A percentile compares a stretch with the other conserved stretches of the same genome.
Evolutionary conservation across 1,140 invertebrate genomes (phyloP).

Genomic region (Drosophila melanogaster): Release_6_plus_ISO1_MT NT_033779.5:5487001-5487500

Average conservation of each 20-base stretch:
- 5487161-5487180: neutral
- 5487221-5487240: too few species aligned
- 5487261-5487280: constrained; percentile 7
- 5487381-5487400: constrained; percentile 81
- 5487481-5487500: constrained; percentile 60
- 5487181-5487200: too few species aligned
- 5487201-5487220: too few species aligned
- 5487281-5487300: constrained; percentile 1
- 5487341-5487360: constrained; percentile 42
- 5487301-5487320: constrained; percentile 41
- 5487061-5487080: constrained; percentile 1
- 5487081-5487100: constrained; percentile 30
- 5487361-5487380: constrained; percentile 32
- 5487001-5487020: constrained; percentile 39
- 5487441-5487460: constrained; percentile 48
- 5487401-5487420: constrained; percentile 84
- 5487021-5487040: constrained; percentile 43
- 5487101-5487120: constrained; percentile 78
- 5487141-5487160: constrained; percentile 53
- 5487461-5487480: neutral
- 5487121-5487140: constrained; percentile 79
- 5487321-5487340: constrained; percentile 76
- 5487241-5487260: neutral
- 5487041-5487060: too few species aligned
- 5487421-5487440: constrained; percentile 85